Conservation (phyloP, 2,113 vertebrate genomes). For the Apaloderma vittatum region DNA sequence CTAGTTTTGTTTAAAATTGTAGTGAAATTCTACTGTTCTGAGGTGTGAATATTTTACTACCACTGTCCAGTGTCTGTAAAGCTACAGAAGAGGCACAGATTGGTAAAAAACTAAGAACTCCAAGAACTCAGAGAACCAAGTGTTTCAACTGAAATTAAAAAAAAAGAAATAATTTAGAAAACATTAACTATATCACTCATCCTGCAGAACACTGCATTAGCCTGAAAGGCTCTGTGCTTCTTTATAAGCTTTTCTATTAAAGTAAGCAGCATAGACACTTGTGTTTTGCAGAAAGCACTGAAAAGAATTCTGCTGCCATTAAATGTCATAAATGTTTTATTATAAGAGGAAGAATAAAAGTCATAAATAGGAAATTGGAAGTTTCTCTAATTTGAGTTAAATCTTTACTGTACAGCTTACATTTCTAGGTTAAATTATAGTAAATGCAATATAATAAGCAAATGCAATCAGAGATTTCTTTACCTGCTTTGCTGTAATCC, state of each 20-base stretch:
- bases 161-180: background rate
- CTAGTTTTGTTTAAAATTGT: background rate
- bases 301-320: background rate
- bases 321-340: background rate
- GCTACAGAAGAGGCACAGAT: background rate
- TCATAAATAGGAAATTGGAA: background rate
- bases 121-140: background rate
- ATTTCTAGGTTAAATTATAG: background rate
- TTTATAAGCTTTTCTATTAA: background rate
- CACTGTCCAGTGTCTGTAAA: background rate
- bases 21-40: background rate
- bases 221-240: background rate
- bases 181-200: background rate
- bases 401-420: background rate
- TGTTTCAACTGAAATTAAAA: background rate
- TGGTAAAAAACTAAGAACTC: background rate
- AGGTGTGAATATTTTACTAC: background rate
- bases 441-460: background rate
- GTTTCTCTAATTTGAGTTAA: background rate
- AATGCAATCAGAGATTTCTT: background rate
- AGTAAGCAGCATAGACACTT: background rate
- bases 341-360: background rate
- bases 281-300: background rate
- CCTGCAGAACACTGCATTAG: background rate
- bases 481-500: conserved; percentile 94